Evolutionary conservation across 2,888 invertebrate genomes (phyloP).

Genomic region (Leptothorax acervorum): DNA sequence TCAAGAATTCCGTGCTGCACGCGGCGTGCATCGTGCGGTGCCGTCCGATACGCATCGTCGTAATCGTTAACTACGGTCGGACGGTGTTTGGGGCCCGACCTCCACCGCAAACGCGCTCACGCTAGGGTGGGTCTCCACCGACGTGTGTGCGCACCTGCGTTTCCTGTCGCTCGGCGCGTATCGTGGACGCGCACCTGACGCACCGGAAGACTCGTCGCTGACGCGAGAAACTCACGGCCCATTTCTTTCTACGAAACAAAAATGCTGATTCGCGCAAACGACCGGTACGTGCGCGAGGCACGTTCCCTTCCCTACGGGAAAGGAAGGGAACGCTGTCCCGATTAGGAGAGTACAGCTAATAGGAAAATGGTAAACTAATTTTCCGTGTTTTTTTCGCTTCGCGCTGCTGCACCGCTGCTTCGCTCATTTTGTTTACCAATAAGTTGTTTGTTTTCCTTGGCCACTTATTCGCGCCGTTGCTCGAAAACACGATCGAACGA

Average conservation of each 20-base stretch:
- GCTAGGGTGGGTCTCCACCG: slow-evolving; percentile 62
- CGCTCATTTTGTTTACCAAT: slow-evolving; percentile 19
- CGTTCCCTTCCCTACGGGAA: not conserved
- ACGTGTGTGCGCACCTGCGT: slow-evolving; percentile 77
- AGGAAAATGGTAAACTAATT: not conserved
- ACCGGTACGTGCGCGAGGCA: not conserved
- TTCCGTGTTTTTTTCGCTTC: not conserved
- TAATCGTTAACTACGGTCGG: slow-evolving; percentile 24
- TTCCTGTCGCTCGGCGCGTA: slow-evolving; percentile 70
- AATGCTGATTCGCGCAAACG: not conserved
- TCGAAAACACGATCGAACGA: not conserved
- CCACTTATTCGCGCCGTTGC: not conserved
- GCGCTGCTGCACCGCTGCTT: not conserved
- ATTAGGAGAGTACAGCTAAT: not conserved
- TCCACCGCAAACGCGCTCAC: not conserved
- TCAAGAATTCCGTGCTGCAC: slow-evolving; percentile 47
- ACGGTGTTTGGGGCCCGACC: slow-evolving; percentile 3
- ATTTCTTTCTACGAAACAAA: not conserved
- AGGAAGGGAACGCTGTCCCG: not conserved
- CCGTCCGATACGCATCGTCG: slow-evolving; percentile 40
- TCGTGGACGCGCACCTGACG: slow-evolving; percentile 75
- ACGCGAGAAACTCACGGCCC: not conserved
- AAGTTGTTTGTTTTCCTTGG: not conserved
- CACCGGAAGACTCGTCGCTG: slow-evolving; percentile 72
- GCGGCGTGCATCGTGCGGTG: slow-evolving; percentile 14